Base-by-base conservation (phyloP, 2,113 vertebrate genomes). In the Tiliqua scincoides region DNA sequence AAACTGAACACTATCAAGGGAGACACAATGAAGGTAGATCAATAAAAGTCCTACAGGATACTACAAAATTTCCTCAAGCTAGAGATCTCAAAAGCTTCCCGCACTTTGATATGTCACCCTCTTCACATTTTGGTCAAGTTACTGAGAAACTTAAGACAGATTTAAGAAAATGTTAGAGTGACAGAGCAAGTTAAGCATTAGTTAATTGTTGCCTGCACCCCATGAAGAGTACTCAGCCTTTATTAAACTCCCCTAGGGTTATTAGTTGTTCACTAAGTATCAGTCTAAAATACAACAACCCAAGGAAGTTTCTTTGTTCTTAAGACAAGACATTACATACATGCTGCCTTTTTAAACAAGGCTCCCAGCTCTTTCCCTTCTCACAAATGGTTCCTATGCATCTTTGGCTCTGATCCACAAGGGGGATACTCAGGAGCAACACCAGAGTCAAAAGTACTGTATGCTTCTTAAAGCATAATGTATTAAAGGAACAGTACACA, bases 341-440 rank as follows among this genome's bases (percentile, higher is more conserved):
- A 84, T 30, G 54, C 65, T 54, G n/a, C 23, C 32, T 40, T 65
- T 57, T 72, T 72, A 1, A 59, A 57, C 4, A 48, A 63, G 35
- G 15, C 3, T 8, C 27, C 18, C 12, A 32, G 23, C 27, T 18
- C 35, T 20, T 30, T 37, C 86, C 73, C 54, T 73, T 77, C 78
- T 90, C 87, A 75, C 88, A 91, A 92, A 91, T 91, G 91, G 92
- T 90, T 93, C 93, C 92, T 92, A 43, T 85, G 20, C 73, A 81
- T 1, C 65, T 63, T 25, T 12, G 63, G 78, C 81, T 43, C 2
- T 48, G 37, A 70, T 25, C 83, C 70, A 2, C 20, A 0, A 21
- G 52, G 43, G 67, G 81, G 0, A 75, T 32, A 63, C 27, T 63
- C 70, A 57, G 57, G 76, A 88, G 10, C 62, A 71, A n/a, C 89